Evolutionary conservation across 53 echinoderm and acorn worm genomes (phyloP).

Genomic region (Stichopus horrens): DNA sequence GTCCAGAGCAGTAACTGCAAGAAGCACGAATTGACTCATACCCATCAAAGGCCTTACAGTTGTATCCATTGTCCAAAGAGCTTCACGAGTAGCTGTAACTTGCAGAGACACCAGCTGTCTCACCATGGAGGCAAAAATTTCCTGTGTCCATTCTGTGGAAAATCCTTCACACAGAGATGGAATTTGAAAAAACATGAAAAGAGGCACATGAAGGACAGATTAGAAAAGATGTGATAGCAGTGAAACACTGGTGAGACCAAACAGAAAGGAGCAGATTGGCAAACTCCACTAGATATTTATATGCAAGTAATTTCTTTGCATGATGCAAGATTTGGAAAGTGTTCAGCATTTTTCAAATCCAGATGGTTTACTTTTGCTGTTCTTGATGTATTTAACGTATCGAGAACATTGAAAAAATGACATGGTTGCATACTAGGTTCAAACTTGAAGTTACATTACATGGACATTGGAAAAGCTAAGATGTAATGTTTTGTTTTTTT

Average conservation of each 20-base stretch:
- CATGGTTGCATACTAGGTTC: too few species aligned
- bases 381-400: too few species aligned
- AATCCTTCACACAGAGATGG: slow-evolving; percentile 30
- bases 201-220: neutral
- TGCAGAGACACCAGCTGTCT: slow-evolving; percentile 9
- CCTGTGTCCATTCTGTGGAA: slow-evolving; percentile 25
- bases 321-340: too few species aligned
- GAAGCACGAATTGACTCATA: slow-evolving; percentile 24
- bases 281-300: neutral
- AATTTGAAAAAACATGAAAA: slow-evolving; percentile 33
- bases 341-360: too few species aligned
- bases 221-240: neutral
- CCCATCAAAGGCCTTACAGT: neutral
- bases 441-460: too few species aligned
- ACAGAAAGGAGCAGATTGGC: neutral
- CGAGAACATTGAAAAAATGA: too few species aligned
- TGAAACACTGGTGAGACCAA: neutral
- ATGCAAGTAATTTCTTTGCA: neutral
- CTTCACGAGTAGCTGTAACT: slow-evolving; percentile 27
- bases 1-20: slow-evolving; percentile 24
- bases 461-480: too few species aligned
- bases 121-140: slow-evolving; percentile 12
- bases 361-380: too few species aligned
- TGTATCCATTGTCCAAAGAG: slow-evolving; percentile 7
- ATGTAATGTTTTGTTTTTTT: too few species aligned